A percentile compares a stretch with the other conserved stretches of the same genome.
Evolutionary conservation across 2,797 vertebrate genomes (phyloP).

Genomic region (Siniperca obscura): DNA sequence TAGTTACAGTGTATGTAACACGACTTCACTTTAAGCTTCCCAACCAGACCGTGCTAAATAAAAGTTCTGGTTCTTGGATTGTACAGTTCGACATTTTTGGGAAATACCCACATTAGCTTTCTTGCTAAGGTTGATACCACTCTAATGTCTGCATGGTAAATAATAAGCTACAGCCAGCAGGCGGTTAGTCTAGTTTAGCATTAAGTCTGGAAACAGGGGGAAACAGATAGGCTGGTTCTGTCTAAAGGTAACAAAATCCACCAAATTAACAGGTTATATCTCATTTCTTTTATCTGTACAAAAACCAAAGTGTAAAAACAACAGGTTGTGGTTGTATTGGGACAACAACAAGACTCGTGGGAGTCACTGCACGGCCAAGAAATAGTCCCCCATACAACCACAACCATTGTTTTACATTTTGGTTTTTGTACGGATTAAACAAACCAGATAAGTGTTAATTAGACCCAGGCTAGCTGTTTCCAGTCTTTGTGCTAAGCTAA

Average conservation of each 20-base stretch:
- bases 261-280: neutral
- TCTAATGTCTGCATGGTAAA: neutral
- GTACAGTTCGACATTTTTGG: neutral
- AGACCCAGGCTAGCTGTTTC: neutral
- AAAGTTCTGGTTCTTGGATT: constrained; percentile 21
- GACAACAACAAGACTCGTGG: neutral
- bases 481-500: neutral
- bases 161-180: neutral
- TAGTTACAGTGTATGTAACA: constrained; percentile 9
- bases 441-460: neutral
- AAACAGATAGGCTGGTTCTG: neutral
- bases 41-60: neutral
- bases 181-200: neutral
- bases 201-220: neutral
- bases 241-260: constrained; percentile 4
- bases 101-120: neutral
- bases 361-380: neutral
- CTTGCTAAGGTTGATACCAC: constrained; percentile 2
- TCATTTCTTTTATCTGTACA: neutral
- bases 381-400: too few species aligned
- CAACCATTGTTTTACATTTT: neutral
- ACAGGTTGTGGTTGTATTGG: neutral
- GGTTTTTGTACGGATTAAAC: neutral
- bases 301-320: neutral
- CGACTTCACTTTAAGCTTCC: constrained; percentile 3